A percentile compares a stretch with the other conserved stretches of the same genome.
Conservation (phyloP, 2,797 vertebrate species). For the Hemitrygon akajei region DNA sequence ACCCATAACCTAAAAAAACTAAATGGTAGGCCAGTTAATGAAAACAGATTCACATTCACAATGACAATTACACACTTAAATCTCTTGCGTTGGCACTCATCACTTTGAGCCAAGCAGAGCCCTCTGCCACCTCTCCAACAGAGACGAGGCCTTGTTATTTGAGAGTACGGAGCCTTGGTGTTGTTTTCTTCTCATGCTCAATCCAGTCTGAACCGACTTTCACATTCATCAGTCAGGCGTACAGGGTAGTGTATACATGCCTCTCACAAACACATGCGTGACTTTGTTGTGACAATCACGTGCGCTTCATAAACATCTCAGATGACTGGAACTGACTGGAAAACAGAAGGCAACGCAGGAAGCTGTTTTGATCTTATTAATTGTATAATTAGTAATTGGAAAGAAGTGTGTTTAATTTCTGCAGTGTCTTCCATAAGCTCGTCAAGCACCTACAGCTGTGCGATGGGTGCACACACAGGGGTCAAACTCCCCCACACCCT, state of each 20-base stretch:
- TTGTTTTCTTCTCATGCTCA: neutral
- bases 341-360: neutral
- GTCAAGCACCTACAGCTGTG: too few species aligned
- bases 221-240: neutral
- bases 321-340: neutral
- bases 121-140: neutral
- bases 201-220: neutral
- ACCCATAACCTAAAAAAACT: neutral
- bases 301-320: constrained; percentile 1
- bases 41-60: neutral
- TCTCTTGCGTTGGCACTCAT: neutral
- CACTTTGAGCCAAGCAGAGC: neutral
- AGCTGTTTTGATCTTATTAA: neutral
- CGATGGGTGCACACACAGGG: too few species aligned
- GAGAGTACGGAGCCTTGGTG: neutral
- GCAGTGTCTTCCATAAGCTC: neutral
- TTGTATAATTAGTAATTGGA: neutral
- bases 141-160: neutral
- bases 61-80: neutral
- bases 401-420: neutral
- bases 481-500: neutral
- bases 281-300: neutral
- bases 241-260: neutral
- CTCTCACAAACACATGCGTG: constrained; percentile 19
- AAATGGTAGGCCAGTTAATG: neutral